Base-by-base conservation (phyloP, 2,888 invertebrate genomes). In the Lasioglossum oenotherae region DNA sequence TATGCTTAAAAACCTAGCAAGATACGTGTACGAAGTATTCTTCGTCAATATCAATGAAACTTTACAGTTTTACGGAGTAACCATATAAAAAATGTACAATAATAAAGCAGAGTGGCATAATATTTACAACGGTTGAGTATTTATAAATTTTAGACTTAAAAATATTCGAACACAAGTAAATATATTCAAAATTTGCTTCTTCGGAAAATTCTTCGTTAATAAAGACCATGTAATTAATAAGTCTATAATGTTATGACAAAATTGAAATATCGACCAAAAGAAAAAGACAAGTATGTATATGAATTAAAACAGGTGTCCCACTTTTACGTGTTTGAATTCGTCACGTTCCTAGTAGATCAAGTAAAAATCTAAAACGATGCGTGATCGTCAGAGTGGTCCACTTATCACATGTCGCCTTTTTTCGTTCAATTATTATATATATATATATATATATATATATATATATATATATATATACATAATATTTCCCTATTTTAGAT, bases 361-460 rank as follows among this genome's bases (percentile, higher is more conserved):
- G 49, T 8, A 75, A 72, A 78, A 46, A 46, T 84, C 64, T 53
- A 72, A 53, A 77, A 35, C 64, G 78, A 78, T 80, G 78, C 41
- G 49, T 72, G 69, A 73, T 78, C 77, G 73, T 85, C 80, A 57
- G 53, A 57, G 77, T 85, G 79, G 84, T 87, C 85, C 85, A 84
- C 73, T 79, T 89, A 89, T 89, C 90, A 89, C 90, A 88, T 87
- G 73, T 82, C 46, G 82, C 69, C 76, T 79, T 81, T 27, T 27
- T 44, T 16, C 57, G 23, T 41, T 57, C 60, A 1, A 35, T 74
- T 67, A 69, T 31, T 53, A 53, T 31, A 31, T 31, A 31, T 31
- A 31, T 31, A 31, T 31, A 31, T 31, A 31, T 31, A 31, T 31
- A 31, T 31, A 31, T 31, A 31, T 31, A 31, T 31, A 31, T 31